These are phyloP conservation scores for Parotia lawesii DNA, from an alignment of 2,113 vertebrate genomes.

Conservation along the genomic window DNA sequence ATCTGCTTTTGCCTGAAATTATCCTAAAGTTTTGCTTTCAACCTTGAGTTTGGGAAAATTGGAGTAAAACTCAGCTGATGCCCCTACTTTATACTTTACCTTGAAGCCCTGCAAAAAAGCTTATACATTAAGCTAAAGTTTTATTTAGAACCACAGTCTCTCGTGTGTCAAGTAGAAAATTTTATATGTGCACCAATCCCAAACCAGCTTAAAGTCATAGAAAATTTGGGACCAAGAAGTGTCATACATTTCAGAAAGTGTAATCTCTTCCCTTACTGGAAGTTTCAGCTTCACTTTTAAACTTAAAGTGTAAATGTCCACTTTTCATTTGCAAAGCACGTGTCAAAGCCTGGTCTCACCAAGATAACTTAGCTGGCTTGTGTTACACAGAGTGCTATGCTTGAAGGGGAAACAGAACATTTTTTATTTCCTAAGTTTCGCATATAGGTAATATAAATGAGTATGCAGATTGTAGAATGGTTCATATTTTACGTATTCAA, in stretches of 20 bases:
- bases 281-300: neutral
- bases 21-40: neutral
- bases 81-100: neutral
- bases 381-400: neutral
- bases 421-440: constrained; percentile 64
- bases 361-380: neutral
- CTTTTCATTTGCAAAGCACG: neutral
- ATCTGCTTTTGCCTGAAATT: neutral
- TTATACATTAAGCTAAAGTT: neutral
- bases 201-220: neutral
- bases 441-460: constrained; percentile 64
- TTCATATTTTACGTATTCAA: constrained; percentile 62
- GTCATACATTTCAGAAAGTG: neutral
- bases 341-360: neutral
- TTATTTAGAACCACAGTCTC: neutral
- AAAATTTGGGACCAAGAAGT: neutral
- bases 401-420: constrained; percentile 65
- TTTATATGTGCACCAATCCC: neutral
- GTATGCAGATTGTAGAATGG: constrained; percentile 61
- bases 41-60: neutral
- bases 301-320: neutral
- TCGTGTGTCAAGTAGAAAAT: neutral
- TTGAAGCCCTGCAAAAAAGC: neutral
- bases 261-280: neutral
- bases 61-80: neutral